Evolutionary conservation across 2,113 vertebrate species (phyloP).

Genomic region (Passer domesticus): DNA sequence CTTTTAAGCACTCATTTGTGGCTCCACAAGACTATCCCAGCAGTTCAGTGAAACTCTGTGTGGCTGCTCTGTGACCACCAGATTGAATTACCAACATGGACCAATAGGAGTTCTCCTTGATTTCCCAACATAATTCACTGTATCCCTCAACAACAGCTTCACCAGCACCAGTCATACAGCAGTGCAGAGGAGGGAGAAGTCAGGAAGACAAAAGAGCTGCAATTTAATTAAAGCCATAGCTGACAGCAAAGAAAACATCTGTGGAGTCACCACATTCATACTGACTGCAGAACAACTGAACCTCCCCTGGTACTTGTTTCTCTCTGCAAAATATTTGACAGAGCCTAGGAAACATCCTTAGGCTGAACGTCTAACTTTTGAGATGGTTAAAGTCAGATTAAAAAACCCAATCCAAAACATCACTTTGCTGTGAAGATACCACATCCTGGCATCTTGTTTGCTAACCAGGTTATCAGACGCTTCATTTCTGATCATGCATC

Average conservation of each 20-base stretch:
- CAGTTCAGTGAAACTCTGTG: not conserved
- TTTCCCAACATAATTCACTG: not conserved
- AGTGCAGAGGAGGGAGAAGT: not conserved
- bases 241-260: slow-evolving; percentile 16
- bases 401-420: not conserved
- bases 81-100: not conserved
- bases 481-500: not conserved
- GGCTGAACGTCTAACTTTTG: not conserved
- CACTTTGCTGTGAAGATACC: not conserved
- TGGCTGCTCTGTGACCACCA: not conserved
- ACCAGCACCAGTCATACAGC: not conserved
- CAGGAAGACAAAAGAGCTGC: not conserved
- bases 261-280: not conserved
- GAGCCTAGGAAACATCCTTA: not conserved
- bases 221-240: not conserved
- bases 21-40: not conserved
- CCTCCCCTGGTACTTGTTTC: not conserved
- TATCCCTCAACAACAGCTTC: not conserved
- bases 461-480: not conserved
- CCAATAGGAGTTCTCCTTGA: not conserved
- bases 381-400: not conserved
- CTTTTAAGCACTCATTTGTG: not conserved
- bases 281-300: not conserved
- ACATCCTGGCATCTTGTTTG: not conserved
- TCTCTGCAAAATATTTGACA: not conserved